Conservation (phyloP, 2,797 vertebrate species). For the Epinephelus malabaricus region DNA sequence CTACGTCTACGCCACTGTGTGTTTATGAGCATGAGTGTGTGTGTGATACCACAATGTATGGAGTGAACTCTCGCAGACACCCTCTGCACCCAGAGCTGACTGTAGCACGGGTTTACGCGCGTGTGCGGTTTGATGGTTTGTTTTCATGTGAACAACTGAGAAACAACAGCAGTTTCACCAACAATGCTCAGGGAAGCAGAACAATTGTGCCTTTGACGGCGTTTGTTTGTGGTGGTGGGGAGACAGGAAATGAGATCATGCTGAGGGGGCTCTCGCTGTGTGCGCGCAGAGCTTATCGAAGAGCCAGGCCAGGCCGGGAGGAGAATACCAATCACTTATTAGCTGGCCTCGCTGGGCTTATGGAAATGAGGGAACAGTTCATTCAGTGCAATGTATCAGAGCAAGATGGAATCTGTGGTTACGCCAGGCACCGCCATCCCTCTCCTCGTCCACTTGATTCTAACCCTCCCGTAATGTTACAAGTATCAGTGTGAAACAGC, state of each 20-base stretch:
- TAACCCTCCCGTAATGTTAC: slow-evolving; percentile 6
- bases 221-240: slow-evolving; percentile 76
- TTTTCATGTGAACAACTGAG: slow-evolving; percentile 55
- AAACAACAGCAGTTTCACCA: slow-evolving; percentile 63
- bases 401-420: slow-evolving; percentile 49
- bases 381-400: slow-evolving; percentile 62
- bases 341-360: slow-evolving; percentile 63
- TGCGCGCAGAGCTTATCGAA: slow-evolving; percentile 68
- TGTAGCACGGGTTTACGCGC: slow-evolving; percentile 41
- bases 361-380: slow-evolving; percentile 73
- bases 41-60: slow-evolving; percentile 45
- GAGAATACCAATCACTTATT: slow-evolving; percentile 82
- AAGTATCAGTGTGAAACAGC: slow-evolving; percentile 34
- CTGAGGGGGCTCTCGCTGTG: slow-evolving; percentile 65
- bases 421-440: slow-evolving; percentile 42
- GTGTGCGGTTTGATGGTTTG: slow-evolving; percentile 42
- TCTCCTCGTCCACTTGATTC: slow-evolving; percentile 24
- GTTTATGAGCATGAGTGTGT: slow-evolving; percentile 28
- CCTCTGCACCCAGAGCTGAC: slow-evolving; percentile 36
- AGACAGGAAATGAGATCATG: slow-evolving; percentile 85
- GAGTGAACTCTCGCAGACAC: slow-evolving; percentile 71
- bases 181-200: slow-evolving; percentile 71
- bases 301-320: slow-evolving; percentile 58
- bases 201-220: slow-evolving; percentile 75
- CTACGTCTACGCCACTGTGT: slow-evolving; percentile 43